Conservation (phyloP, 37 sponge, comb jelly and placozoan genomes). For the Geodia barretti region DNA sequence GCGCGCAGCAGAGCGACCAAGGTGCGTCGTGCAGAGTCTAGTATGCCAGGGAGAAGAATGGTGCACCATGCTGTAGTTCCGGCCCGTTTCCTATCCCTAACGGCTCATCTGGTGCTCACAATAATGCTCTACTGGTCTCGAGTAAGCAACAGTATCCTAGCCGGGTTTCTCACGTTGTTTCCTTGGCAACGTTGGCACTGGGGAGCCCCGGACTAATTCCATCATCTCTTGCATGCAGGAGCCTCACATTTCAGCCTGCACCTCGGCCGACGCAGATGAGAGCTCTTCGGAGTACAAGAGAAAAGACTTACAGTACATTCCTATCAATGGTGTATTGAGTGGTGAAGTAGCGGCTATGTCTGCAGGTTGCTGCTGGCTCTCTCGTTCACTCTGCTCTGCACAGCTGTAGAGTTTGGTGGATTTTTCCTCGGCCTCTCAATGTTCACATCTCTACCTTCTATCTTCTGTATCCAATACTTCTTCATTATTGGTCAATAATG, state of each 20-base stretch:
- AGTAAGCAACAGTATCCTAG: conserved; percentile 61
- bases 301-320: conserved; percentile 64
- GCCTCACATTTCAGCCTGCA: conserved; percentile 53
- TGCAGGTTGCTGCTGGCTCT: conserved; percentile 56
- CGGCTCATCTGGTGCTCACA: conserved; percentile 77
- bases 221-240: conserved; percentile 28
- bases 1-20: background rate
- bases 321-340: background rate
- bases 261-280: conserved; percentile 1
- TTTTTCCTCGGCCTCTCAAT: conserved; percentile 77
- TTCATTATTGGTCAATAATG: too few relatives aligned
- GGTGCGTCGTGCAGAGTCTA: background rate
- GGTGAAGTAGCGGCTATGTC: background rate
- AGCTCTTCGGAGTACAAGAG: conserved; percentile 40
- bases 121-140: conserved; percentile 81
- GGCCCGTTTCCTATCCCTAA: conserved; percentile 74
- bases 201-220: too few relatives aligned
- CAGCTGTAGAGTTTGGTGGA: conserved; percentile 55
- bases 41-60: too few relatives aligned
- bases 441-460: conserved; percentile 47
- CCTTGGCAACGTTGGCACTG: background rate
- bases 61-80: conserved; percentile 61
- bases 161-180: background rate
- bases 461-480: conserved; percentile 50
- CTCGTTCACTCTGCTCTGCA: conserved; percentile 39